A percentile compares a stretch with the other conserved stretches of the same genome.
phyloP scores from a whole-genome alignment of 2,113 vertebrate species.

The Hylia prasina region DNA sequence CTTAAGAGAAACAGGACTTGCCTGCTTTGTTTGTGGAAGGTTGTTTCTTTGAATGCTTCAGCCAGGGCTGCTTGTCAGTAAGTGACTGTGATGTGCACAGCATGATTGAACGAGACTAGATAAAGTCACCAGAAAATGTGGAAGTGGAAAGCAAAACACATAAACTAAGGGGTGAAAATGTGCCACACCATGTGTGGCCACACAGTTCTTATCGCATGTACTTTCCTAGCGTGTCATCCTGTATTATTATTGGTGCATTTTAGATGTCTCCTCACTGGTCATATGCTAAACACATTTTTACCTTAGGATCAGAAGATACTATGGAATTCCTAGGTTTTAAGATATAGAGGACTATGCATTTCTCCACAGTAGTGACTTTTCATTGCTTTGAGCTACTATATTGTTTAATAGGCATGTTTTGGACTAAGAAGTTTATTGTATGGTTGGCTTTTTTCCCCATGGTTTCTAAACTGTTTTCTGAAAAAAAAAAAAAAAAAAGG shows the following conservation, averaged over 20 bases:
- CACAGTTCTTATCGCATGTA: not conserved
- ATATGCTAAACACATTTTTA: not conserved
- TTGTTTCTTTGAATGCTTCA: constrained; percentile 73
- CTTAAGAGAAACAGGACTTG: constrained; percentile 73
- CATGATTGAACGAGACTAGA: constrained; percentile 69
- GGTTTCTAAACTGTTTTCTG: not conserved
- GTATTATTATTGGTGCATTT: not conserved
- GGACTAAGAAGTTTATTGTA: not conserved
- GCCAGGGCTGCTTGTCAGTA: constrained; percentile 72
- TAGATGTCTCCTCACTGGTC: not conserved
- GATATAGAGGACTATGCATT: not conserved
- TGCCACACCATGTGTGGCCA: constrained; percentile 52
- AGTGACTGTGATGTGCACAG: constrained; percentile 64
- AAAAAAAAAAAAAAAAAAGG: not conserved
- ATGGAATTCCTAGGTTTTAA: not conserved
- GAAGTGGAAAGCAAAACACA: constrained; percentile 59
- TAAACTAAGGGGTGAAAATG: constrained; percentile 43
- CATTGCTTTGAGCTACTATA: not conserved
- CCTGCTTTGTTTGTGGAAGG: constrained; percentile 75
- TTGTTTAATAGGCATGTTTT: not conserved
- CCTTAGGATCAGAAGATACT: not conserved
- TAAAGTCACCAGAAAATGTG: constrained; percentile 68
- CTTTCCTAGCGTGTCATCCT: not conserved
- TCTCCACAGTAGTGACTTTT: not conserved
- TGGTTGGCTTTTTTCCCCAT: not conserved